Conservation (phyloP, 2,888 invertebrate genomes). For the Vesta saturnalis region DNA sequence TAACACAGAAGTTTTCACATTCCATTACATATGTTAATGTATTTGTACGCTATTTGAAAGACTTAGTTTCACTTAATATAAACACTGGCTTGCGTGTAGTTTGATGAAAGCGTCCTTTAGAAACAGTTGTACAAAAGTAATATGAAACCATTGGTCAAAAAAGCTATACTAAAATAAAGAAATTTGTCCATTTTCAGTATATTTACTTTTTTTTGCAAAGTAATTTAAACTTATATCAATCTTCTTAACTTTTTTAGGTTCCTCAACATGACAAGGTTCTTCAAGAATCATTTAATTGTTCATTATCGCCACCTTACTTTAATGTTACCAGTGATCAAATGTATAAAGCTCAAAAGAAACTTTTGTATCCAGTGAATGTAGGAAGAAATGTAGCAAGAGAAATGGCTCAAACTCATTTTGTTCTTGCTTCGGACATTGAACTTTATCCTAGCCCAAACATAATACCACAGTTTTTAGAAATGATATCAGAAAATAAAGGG, state of each 20-base stretch:
- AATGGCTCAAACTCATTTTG: conserved; percentile 81
- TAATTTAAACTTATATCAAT: no score
- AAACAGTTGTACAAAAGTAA: no score
- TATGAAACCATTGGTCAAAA: no score
- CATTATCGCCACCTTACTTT: conserved; percentile 74
- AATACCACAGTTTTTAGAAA: conserved; percentile 82
- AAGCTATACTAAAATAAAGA: no score
- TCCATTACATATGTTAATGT: no score
- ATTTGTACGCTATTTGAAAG: no score
- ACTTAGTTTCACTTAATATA: no score
- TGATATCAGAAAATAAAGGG: conserved; percentile 79
- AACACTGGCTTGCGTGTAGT: no score
- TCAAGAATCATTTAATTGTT: conserved; percentile 75
- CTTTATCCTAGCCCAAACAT: conserved; percentile 88
- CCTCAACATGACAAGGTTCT: conserved; percentile 73
- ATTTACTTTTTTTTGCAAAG: no score
- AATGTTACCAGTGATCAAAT: conserved; percentile 73
- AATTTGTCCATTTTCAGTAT: no score
- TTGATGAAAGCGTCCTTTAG: no score
- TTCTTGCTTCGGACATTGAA: conserved; percentile 90
- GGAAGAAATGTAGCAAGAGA: conserved; percentile 90
- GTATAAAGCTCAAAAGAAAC: conserved; percentile 82
- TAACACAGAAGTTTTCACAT: no score
- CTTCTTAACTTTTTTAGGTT: conserved; percentile 71
- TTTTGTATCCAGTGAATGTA: conserved; percentile 90